Conservation (phyloP, 1,140 invertebrate species). For the Bombus waltoni region DNA sequence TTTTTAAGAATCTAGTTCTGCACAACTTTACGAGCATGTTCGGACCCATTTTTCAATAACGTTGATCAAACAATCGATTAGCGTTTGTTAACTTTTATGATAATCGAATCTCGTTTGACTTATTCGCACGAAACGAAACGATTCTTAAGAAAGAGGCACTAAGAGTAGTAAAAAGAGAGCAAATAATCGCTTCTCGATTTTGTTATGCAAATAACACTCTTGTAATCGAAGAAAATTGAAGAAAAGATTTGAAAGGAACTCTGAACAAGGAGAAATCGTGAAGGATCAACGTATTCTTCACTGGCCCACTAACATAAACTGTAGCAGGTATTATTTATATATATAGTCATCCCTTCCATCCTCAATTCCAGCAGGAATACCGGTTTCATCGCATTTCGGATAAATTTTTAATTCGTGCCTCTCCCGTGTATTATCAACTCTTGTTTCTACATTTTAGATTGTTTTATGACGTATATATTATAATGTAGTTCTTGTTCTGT, state of each 20-base stretch:
- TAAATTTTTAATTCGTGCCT: neutral
- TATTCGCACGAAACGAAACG: neutral
- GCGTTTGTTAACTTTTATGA: neutral
- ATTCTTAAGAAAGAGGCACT: neutral
- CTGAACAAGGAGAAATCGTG: neutral
- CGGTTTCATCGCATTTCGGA: conserved; percentile 1
- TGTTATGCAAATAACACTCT: neutral
- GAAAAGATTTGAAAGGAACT: neutral
- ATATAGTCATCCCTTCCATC: conserved; percentile 53
- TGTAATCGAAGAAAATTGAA: no score
- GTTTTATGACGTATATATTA: neutral
- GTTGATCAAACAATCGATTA: neutral
- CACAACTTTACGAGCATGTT: conserved; percentile 63
- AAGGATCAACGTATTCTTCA: conserved; percentile 48
- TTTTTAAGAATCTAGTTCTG: conserved; percentile 47
- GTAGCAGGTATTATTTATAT: conserved; percentile 51
- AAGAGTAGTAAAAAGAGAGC: neutral
- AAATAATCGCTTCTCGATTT: neutral
- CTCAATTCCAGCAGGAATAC: conserved; percentile 1
- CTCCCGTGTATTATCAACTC: neutral
- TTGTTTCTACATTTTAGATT: no score
- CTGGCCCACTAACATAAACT: conserved; percentile 42
- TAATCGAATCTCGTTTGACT: neutral
- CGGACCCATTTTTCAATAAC: conserved; percentile 49
- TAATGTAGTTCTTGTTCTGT: neutral